phyloP scores from a whole-genome alignment of 2,113 vertebrate species.

The Tichodroma muraria region DNA sequence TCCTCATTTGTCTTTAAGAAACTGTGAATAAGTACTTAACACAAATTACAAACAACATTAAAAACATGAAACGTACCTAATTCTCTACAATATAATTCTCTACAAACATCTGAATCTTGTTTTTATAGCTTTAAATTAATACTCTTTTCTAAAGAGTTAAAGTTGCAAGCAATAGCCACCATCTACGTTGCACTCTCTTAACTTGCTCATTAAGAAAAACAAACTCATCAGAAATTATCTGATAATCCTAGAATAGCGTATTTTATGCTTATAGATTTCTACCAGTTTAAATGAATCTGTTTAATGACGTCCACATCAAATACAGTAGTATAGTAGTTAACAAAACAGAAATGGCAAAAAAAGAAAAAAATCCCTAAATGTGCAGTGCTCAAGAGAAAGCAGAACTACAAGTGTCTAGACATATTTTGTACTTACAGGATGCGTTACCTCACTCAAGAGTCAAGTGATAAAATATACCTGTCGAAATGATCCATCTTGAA shows the following conservation, averaged over 20 bases:
- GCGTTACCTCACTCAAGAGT: not conserved
- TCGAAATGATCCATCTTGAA: not conserved
- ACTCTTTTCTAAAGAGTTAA: not conserved
- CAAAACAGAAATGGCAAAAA: not conserved
- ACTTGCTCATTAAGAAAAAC: conserved; percentile 24
- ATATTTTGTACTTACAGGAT: not conserved
- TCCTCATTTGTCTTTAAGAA: not conserved
- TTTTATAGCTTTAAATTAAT: not conserved
- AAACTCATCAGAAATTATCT: conserved; percentile 26
- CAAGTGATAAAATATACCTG: not conserved
- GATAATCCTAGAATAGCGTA: not conserved
- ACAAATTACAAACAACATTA: not conserved
- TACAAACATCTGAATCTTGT: not conserved
- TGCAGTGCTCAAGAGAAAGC: not conserved
- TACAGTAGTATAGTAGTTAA: not conserved
- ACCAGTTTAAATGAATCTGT: conserved; percentile 8
- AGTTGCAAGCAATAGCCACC: not conserved
- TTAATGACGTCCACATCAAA: not conserved
- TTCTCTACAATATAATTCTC: not conserved
- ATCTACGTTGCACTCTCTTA: not conserved
- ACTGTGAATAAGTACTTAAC: not conserved
- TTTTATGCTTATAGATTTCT: conserved; percentile 36
- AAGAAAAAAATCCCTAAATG: not conserved
- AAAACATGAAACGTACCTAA: not conserved
- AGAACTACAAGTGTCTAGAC: not conserved